Conservation (phyloP, 2,113 vertebrate species). For the Lathamus discolor region DNA sequence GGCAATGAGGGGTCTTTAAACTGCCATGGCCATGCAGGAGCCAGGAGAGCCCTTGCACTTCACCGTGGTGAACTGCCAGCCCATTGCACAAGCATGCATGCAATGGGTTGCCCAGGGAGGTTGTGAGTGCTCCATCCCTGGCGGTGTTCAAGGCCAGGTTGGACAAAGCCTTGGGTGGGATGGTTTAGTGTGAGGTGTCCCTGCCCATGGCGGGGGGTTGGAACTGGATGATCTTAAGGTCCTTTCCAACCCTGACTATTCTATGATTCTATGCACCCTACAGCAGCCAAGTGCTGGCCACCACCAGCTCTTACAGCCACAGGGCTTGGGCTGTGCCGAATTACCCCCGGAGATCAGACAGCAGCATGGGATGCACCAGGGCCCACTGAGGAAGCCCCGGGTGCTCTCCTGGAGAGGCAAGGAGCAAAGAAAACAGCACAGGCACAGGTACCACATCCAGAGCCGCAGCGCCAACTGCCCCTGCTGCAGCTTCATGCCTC, state of each 20-base stretch:
- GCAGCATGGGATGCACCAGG: background rate
- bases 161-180: too few species aligned
- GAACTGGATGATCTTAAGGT: too few species aligned
- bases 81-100: background rate
- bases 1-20: background rate
- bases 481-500: background rate
- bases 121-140: too few species aligned
- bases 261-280: background rate
- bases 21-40: background rate
- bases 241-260: too few species aligned
- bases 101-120: too few species aligned
- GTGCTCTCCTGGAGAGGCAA: background rate
- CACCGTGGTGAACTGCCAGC: rapidly evolving
- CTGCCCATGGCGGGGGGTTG: too few species aligned
- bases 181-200: too few species aligned
- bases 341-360: background rate
- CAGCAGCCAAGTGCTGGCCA: background rate
- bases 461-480: background rate
- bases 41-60: background rate
- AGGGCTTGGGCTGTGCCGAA: background rate
- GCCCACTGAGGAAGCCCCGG: background rate
- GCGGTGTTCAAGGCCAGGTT: too few species aligned
- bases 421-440: background rate
- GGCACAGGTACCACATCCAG: background rate
- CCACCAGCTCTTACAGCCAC: background rate